phyloP scores from a whole-genome alignment of 2,113 vertebrate species.

The Dissostichus mawsoni region DNA sequence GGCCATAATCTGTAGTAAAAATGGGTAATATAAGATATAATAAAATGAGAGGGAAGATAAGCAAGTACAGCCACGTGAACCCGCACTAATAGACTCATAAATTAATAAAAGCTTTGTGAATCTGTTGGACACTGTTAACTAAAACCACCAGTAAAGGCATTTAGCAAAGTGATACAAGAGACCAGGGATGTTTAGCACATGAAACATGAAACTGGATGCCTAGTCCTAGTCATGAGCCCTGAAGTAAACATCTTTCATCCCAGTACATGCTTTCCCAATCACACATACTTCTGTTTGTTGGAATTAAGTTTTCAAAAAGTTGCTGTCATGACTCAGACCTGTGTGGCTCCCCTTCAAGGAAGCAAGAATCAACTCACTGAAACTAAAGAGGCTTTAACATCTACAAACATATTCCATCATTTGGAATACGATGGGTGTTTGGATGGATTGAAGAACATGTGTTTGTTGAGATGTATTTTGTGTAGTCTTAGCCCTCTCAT shows the following conservation, averaged over 20 bases:
- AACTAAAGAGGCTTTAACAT: neutral
- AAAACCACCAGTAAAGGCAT: neutral
- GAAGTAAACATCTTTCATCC: neutral
- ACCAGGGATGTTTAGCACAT: neutral
- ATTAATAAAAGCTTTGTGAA: neutral
- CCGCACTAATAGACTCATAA: neutral
- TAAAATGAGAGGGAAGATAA: constrained; percentile 15
- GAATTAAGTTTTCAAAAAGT: neutral
- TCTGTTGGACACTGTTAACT: neutral
- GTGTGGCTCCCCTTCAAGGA: neutral
- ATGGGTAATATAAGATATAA: constrained; percentile 16
- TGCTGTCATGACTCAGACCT: neutral
- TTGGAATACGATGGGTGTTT: neutral
- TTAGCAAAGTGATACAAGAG: neutral
- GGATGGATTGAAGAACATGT: neutral
- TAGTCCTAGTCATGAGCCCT: neutral
- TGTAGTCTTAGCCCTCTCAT: neutral
- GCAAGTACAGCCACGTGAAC: constrained; percentile 15
- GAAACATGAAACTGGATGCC: neutral
- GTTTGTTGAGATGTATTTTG: neutral
- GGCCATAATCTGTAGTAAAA: constrained; percentile 9
- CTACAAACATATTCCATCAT: no score
- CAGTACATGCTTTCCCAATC: neutral
- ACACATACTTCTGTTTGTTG: neutral
- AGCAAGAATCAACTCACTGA: neutral